These are phyloP conservation scores for Uria lomvia DNA, from an alignment of 2,113 vertebrate genomes.

Conservation along the genomic window DNA sequence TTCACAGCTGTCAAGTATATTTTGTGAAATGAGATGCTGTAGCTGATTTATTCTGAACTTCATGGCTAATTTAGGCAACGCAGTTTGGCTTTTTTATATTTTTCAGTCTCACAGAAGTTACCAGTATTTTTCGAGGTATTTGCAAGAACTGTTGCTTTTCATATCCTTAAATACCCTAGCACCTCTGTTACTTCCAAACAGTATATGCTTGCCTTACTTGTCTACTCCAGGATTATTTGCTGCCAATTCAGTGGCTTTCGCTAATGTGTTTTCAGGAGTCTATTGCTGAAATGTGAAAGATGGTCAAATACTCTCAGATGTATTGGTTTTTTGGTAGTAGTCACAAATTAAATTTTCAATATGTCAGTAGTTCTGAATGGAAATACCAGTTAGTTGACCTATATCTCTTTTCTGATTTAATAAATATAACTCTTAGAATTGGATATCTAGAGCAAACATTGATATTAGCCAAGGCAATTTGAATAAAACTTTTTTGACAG, in stretches of 20 bases:
- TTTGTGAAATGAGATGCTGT: not conserved
- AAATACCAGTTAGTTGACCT: not conserved
- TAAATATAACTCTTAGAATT: not conserved
- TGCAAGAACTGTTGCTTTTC: not conserved
- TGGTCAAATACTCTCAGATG: not conserved
- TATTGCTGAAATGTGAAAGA: not conserved
- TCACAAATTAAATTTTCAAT: not conserved
- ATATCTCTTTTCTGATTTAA: not conserved
- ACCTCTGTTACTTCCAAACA: not conserved
- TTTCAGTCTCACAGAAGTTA: not conserved
- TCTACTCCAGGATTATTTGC: not conserved
- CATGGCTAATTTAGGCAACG: not conserved
- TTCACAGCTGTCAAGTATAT: not conserved
- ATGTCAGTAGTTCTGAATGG: not conserved
- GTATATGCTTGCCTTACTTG: not conserved
- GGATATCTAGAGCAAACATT: not conserved
- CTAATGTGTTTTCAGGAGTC: not conserved
- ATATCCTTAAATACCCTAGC: not conserved
- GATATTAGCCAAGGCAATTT: not conserved
- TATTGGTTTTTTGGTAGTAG: not conserved
- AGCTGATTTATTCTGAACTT: not conserved
- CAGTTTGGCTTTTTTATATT: not conserved
- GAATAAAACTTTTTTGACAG: not conserved
- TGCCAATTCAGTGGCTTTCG: not conserved
- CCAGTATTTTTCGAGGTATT: not conserved